Percentiles rank a stretch among this genome's conserved stretches.
phyloP scores from a whole-genome alignment of 1,140 invertebrate species.

The Drosophila asahinai region DNA sequence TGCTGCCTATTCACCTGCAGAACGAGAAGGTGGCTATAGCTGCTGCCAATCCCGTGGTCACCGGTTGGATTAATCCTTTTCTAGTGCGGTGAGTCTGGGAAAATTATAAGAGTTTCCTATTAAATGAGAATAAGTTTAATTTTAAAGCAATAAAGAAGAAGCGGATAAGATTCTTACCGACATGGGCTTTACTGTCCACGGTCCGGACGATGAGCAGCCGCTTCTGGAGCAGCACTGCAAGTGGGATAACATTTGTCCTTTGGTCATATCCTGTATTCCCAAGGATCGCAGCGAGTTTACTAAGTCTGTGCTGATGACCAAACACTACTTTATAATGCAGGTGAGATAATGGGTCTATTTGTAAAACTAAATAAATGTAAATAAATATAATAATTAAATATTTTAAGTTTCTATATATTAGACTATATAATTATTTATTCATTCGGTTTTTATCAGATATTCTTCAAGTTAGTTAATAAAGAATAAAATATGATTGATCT shows the following conservation, averaged over 20 bases:
- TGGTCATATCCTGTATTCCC: slow-evolving; percentile 89
- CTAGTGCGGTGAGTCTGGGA: slow-evolving; percentile 87
- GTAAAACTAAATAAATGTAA: too few relatives aligned
- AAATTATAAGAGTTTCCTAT: background rate
- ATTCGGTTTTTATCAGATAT: background rate
- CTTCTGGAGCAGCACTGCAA: slow-evolving; percentile 87
- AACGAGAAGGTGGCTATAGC: slow-evolving; percentile 88
- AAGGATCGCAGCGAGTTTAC: slow-evolving; percentile 75
- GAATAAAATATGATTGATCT: slow-evolving; percentile 1
- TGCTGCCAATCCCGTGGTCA: slow-evolving; percentile 87
- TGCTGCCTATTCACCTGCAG: slow-evolving; percentile 89
- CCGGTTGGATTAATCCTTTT: slow-evolving; percentile 91
- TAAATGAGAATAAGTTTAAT: background rate
- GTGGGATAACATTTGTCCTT: slow-evolving; percentile 90
- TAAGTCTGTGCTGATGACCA: slow-evolving; percentile 86
- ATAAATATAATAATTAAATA: background rate
- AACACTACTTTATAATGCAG: slow-evolving; percentile 86
- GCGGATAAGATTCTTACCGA: slow-evolving; percentile 61
- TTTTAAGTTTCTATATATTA: too few relatives aligned
- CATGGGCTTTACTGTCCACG: slow-evolving; percentile 77
- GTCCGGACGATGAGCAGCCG: slow-evolving; percentile 63
- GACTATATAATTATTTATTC: too few relatives aligned
- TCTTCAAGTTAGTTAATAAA: background rate
- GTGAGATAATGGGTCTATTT: slow-evolving; percentile 77
- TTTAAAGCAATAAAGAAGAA: slow-evolving; percentile 63